Conservation (phyloP, 1,140 invertebrate genomes). For the Meloidogyne hapla region DNA sequence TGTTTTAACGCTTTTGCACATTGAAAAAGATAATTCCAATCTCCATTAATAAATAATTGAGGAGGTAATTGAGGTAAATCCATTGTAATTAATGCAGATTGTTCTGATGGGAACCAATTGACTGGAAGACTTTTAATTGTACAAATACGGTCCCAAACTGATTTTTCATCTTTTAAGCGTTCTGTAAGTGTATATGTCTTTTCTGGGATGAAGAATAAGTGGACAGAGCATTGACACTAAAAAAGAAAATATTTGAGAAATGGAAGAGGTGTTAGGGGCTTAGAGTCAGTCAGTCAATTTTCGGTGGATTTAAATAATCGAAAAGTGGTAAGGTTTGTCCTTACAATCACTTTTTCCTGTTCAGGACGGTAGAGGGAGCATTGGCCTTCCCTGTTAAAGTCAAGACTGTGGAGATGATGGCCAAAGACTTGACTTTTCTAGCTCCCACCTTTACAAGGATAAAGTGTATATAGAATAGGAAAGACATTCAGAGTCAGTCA, state of each 20-base stretch:
- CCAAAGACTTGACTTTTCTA: no score
- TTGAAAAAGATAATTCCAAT: conserved; percentile 39
- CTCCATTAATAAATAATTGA: conserved; percentile 31
- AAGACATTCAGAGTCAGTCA: no score
- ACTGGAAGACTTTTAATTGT: conserved; percentile 22
- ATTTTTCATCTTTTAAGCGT: conserved; percentile 25
- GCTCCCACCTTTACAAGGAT: no score
- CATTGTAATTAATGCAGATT: conserved; percentile 26
- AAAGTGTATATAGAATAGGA: no score
- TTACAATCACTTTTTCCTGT: no score
- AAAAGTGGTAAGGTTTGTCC: no score
- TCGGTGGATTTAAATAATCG: no score
- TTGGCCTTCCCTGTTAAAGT: no score
- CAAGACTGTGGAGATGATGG: no score
- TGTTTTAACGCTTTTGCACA: conserved; percentile 35
- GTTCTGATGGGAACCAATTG: conserved; percentile 39
- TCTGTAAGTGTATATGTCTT: conserved; percentile 30
- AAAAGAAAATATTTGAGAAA: background rate
- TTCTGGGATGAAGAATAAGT: conserved; percentile 37
- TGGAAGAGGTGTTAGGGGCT: no score
- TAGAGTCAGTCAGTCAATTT: no score
- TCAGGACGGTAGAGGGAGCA: no score
- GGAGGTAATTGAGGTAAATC: conserved; percentile 24
- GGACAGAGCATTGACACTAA: conserved; percentile 31
- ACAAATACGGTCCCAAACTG: conserved; percentile 25